A percentile compares a stretch with the other conserved stretches of the same genome.
phyloP scores from a whole-genome alignment of 2,888 invertebrate species.

The Tachina grossa region DNA sequence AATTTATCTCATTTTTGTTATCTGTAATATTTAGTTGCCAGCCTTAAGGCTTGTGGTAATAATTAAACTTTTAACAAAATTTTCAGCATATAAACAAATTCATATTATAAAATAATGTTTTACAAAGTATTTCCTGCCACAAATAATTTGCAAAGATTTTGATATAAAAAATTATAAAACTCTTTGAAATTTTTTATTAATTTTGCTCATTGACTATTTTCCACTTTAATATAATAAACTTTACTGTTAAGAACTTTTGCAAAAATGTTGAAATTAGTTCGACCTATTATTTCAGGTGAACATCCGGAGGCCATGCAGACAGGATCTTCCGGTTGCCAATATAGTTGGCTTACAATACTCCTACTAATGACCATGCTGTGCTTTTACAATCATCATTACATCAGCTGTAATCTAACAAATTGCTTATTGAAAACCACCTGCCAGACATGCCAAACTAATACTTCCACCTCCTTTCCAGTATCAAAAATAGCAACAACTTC shows the following conservation, averaged over 20 bases:
- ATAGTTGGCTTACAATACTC: constrained; percentile 81
- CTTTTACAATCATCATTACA: constrained; percentile 77
- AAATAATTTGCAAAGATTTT: not conserved
- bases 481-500: not conserved
- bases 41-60: too few species aligned
- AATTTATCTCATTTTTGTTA: too few species aligned
- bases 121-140: not conserved
- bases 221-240: constrained; percentile 37
- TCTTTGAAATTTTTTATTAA: constrained; percentile 11
- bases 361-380: constrained; percentile 79
- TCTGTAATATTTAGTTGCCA: too few species aligned
- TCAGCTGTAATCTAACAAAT: constrained; percentile 55
- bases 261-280: constrained; percentile 83
- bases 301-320: constrained; percentile 84
- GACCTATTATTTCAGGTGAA: constrained; percentile 83
- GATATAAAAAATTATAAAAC: not conserved
- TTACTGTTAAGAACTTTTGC: constrained; percentile 77
- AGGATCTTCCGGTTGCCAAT: constrained; percentile 82
- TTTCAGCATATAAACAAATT: not conserved
- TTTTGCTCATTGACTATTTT: constrained; percentile 15
- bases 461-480: not conserved
- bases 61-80: too few species aligned
- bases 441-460: constrained; percentile 7
- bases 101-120: not conserved
- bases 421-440: constrained; percentile 44